phyloP scores from a whole-genome alignment of 2,888 invertebrate genomes.

The Drosophila cognata region DNA sequence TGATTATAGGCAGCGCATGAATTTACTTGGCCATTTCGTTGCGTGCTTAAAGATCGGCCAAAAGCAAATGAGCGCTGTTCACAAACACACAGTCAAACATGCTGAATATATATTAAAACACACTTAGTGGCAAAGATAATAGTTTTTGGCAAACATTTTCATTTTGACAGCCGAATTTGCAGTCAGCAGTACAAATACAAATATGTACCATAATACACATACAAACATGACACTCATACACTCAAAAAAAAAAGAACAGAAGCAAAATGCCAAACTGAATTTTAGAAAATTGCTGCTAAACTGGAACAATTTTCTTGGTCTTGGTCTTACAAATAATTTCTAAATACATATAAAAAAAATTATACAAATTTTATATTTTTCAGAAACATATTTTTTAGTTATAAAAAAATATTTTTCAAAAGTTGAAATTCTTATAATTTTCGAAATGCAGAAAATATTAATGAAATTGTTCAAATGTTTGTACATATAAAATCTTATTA shows the following conservation, averaged over 20 bases:
- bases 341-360: not conserved
- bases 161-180: conserved; percentile 9
- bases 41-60: conserved; percentile 27
- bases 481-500: not conserved
- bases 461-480: not conserved
- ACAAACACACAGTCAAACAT: not conserved
- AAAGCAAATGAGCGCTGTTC: conserved; percentile 1
- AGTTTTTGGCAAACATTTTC: conserved; percentile 30
- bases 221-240: not conserved
- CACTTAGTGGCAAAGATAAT: not conserved
- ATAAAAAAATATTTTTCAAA: no score
- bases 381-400: not conserved
- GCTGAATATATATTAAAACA: not conserved
- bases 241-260: not conserved
- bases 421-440: no score
- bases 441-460: no score
- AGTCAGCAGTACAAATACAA: conserved; percentile 13
- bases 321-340: not conserved
- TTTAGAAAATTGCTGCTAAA: not conserved
- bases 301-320: not conserved
- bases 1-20: conserved; percentile 30
- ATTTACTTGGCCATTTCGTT: conserved; percentile 16
- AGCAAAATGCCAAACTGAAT: not conserved
- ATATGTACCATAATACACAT: not conserved
- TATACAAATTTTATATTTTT: not conserved